Evolutionary conservation across 1,140 invertebrate species (phyloP), one percentile per base, ranked within the genome.

Genomic region (Ips nitidus): DNA sequence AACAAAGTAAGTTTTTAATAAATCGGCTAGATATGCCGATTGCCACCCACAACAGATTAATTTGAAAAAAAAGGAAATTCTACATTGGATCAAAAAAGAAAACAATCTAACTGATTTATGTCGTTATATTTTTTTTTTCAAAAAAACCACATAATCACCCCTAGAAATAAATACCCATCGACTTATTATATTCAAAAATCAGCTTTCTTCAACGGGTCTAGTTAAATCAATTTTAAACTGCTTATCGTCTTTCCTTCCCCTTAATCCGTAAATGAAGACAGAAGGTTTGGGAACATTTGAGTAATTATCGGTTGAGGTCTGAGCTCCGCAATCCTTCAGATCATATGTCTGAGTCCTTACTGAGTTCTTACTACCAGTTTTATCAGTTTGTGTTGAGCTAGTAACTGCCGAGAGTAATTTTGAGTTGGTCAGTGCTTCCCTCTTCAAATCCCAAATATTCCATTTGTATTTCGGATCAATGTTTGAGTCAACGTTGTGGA

Each of bases 401-500:
- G 88, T 90, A 36, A 71, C 70, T 43, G 83, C 84, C 55, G 84
- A 83, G 8, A 82, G 83, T 68, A 89, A 82, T 52, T 82, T 83
- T 70, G 75, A 78, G 61, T 78, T 57, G 58, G 52, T 64, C 45
- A 79, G 66, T 61, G 77, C 78, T 69, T 78, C 70, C 70, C 80
- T 68, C 70, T 80, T 87, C 64, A 89, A 82, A 71, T 92, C 87
- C 91, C 92, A 94, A 67, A 93, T 82, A 78, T 90, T 91, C 84
- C 89, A 92, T 6, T 84, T 84, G 77, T 93, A 93, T 57, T 86
- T 82, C 70, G 84, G 85, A 69, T 90, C 88, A 52, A 89, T 87
- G 42, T 87, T 82, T 4, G 81, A 75, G 0, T 86, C 84, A 39
- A 89, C 85, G 80, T 92, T 90, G 5, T 85, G 78, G 22, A 38